These are phyloP conservation scores for Caerostris extrusa DNA, from an alignment of 1,140 invertebrate species.

Conservation along the genomic window DNA sequence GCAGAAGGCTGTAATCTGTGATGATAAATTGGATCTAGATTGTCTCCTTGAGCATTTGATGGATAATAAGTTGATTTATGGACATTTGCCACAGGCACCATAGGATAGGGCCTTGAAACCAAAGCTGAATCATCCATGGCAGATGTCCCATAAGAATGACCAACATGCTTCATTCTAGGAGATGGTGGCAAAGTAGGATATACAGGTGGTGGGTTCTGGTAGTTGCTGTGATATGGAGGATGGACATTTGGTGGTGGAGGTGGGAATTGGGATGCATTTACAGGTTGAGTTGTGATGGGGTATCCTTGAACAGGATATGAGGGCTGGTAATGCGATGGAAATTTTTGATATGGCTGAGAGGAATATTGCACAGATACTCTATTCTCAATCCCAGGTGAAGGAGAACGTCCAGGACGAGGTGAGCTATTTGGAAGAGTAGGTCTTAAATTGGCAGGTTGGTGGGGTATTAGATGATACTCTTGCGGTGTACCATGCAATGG, in stretches of 20 bases:
- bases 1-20: neutral
- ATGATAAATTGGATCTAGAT: neutral
- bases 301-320: conserved; percentile 41
- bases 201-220: neutral
- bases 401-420: conserved; percentile 57
- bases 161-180: conserved; percentile 47
- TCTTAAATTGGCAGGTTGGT: neutral
- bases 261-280: conserved; percentile 59
- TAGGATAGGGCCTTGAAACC: conserved; percentile 46
- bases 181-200: conserved; percentile 29
- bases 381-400: conserved; percentile 52
- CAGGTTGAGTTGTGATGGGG: conserved; percentile 67
- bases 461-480: conserved; percentile 69
- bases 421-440: conserved; percentile 51
- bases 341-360: conserved; percentile 70
- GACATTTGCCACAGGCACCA: conserved; percentile 32
- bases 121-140: conserved; percentile 65
- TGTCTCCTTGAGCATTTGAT: neutral
- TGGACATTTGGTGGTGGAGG: neutral
- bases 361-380: conserved; percentile 51
- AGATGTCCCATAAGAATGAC: conserved; percentile 1
- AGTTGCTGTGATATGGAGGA: conserved; percentile 49
- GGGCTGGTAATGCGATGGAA: conserved; percentile 44
- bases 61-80: conserved; percentile 9
- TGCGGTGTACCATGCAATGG: conserved; percentile 69